Evolutionary conservation across 1,140 invertebrate species (phyloP), one percentile per base, ranked within the genome.

Genomic region (Delia radicum): DNA sequence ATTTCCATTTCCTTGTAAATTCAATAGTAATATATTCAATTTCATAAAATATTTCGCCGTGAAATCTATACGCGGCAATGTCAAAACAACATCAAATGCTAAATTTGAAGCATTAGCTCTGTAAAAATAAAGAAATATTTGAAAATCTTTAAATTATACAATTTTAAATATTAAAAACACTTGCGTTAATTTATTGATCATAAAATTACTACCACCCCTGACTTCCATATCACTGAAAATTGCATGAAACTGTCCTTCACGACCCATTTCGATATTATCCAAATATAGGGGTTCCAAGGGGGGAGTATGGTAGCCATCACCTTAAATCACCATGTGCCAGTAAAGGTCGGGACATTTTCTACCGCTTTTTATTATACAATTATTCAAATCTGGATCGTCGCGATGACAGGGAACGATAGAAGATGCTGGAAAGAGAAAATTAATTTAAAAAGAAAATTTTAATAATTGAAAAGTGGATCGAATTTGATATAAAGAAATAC

Each of bases 1-100:
- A 46, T 88, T 87, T 26, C 91, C 91, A 21, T 84, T 87, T 67
- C 91, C 91, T 74, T 88, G 81, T 27, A 92, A 87, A 55, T 89
- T 87, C 13, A 92, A 80, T n/a, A 92, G 75, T 13, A 85, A 72
- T 62, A 85, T 76, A 69, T 84, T 82, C 10, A 89, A 86, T 62
- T 87, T 86, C 63, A 91, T 81, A 15, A 88, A 83, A 78, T 90
- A 91, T 73, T 88, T 83, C 0, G 89, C 88, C 2, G 83, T 79
- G 15, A 91, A 83, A n/a, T 82, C 80, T 2, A 90, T 77, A 6
- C 83, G 78, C 0, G 87, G 87, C 10, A 90, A 82, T 0, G 76
- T 76, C 0, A 88, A 12, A 71, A 87, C 85, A 8, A 90, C 78
- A 26, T 87, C 81, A 13, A 89, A 87, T 2, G 81, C 80, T 10